phyloP scores from a whole-genome alignment of 1,140 invertebrate genomes.

The Wiebesia pumilae region DNA sequence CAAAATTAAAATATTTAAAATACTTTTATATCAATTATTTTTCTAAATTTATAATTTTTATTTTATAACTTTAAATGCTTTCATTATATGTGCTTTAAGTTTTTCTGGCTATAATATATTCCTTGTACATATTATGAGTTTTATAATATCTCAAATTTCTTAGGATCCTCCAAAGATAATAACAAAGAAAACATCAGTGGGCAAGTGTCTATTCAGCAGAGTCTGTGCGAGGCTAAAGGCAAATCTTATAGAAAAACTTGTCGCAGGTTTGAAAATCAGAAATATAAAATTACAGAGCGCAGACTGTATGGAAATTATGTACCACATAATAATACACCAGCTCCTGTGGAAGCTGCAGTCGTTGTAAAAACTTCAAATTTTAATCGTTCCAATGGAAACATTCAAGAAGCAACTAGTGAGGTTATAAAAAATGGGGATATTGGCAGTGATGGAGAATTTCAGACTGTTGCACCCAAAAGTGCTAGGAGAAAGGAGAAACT shows the following conservation, averaged over 20 bases:
- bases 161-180: conserved; percentile 64
- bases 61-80: no score
- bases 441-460: conserved; percentile 69
- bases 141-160: conserved; percentile 12
- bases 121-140: neutral
- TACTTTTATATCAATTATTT: neutral
- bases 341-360: conserved; percentile 32
- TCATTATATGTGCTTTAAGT: neutral
- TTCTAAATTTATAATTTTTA: no score
- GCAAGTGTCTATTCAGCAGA: conserved; percentile 54
- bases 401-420: conserved; percentile 50
- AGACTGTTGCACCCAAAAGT: conserved; percentile 72
- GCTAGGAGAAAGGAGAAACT: conserved; percentile 70
- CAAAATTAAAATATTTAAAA: neutral
- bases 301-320: conserved; percentile 50
- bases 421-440: conserved; percentile 62
- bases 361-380: conserved; percentile 24
- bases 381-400: conserved; percentile 47
- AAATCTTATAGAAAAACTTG: conserved; percentile 54
- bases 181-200: conserved; percentile 75
- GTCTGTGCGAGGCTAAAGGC: conserved; percentile 45
- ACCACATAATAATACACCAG: conserved; percentile 41
- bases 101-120: neutral
- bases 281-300: conserved; percentile 49
- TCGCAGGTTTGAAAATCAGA: conserved; percentile 45